phyloP scores from a whole-genome alignment of 2,797 vertebrate species.

The Pangasius mekongensis region DNA sequence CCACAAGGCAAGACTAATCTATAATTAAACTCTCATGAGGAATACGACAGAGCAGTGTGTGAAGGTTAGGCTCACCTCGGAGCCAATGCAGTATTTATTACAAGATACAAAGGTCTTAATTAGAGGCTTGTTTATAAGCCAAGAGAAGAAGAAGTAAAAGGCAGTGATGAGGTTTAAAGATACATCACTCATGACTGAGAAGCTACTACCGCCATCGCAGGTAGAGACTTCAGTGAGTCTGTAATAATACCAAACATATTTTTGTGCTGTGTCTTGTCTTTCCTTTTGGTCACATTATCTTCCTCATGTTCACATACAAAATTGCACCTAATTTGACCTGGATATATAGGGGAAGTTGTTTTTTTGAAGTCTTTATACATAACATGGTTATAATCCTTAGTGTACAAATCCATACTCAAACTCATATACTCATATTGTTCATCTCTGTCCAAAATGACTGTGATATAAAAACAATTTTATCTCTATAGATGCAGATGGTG shows the following conservation, averaged over 20 bases:
- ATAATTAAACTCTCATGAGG: constrained; percentile 62
- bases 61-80: constrained; percentile 53
- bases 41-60: constrained; percentile 54
- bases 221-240: neutral
- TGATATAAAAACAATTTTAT: neutral
- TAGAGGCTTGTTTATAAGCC: neutral
- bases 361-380: neutral
- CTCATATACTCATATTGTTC: neutral
- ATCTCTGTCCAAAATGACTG: neutral
- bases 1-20: constrained; percentile 51
- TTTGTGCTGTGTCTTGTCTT: neutral
- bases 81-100: constrained; percentile 52
- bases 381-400: neutral
- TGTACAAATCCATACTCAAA: neutral
- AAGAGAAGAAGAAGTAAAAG: neutral
- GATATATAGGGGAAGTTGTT: neutral
- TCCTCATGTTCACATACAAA: neutral
- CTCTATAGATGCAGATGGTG: constrained; percentile 79
- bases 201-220: neutral
- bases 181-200: neutral
- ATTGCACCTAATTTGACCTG: neutral
- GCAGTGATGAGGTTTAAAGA: neutral
- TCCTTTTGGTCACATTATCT: neutral
- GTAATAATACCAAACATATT: neutral
- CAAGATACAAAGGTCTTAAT: constrained; percentile 19